Base-by-base conservation (phyloP, 1,140 invertebrate species). In the Globodera ellingtonae region DNA sequence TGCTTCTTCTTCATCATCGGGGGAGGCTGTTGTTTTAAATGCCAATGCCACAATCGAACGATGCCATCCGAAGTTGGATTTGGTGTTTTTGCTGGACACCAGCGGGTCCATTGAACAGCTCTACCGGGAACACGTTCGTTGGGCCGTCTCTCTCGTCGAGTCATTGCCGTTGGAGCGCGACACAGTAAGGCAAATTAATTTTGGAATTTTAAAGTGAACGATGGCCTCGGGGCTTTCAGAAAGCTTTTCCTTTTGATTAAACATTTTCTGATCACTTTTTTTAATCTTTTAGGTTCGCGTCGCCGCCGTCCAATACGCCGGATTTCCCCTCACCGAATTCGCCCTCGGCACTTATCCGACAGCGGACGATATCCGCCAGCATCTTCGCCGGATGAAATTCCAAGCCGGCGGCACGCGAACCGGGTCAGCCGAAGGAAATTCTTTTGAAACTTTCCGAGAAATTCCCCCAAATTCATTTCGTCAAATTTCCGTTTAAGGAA, bases 21-120 rank as follows among this genome's bases (percentile, higher is more conserved):
- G 35, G 35, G 35, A 35, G 35, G 35, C 35, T 35, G 35, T 35
- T 35, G 35, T 35, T 35, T 35, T 35, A 35, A 35, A 35, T 35
- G 35, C 35, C 35, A 35, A 35, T 35, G 35, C 35, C 35, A 35
- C 7, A 59, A 62, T 48, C 8, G 75, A 77, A 66, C 21, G 59
- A n/a, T 86, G 86, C 69, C 81, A 76, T 18, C 85, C 86, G 15
- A 88, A 88, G 79, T 44, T 87, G 44, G 86, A 87, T 65, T 18
- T 87, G 70, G 79, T 88, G 15, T 87, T 87, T 62, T 56, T 87
- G 76, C 82, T 87, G n/a, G 86, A 87, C 83, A 88, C 85, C 15
- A 85, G 83, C 46, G 86, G 86, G 35, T 75, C 77, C 75, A 83
- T 87, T 46, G 83, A 87, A 47, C 81, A 84, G 50, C 80, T 88